phyloP scores from a whole-genome alignment of 2,888 invertebrate genomes.

The Rhogogaster chlorosoma region DNA sequence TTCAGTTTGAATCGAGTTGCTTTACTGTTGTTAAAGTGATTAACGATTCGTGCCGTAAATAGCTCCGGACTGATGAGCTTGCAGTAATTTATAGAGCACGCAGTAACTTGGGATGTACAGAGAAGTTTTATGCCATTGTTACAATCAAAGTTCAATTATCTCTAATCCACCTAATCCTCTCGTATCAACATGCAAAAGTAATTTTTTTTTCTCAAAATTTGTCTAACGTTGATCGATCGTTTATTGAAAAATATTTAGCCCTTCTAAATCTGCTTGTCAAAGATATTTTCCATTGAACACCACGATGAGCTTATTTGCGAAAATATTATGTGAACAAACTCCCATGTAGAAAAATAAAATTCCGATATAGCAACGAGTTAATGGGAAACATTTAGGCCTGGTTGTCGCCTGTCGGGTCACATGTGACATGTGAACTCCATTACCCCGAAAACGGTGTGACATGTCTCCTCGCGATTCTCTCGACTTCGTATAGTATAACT shows the following conservation, averaged over 20 bases:
- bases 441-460: constrained; percentile 40
- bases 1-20: constrained; percentile 3
- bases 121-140: background rate
- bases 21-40: background rate
- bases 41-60: background rate
- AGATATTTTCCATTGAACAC: background rate
- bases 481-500: constrained; percentile 8
- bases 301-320: background rate
- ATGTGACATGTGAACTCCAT: constrained; percentile 53
- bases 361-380: background rate
- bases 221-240: too few species aligned
- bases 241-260: too few species aligned
- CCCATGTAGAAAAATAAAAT: constrained; percentile 14
- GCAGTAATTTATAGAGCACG: background rate
- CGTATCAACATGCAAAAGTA: background rate
- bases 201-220: background rate
- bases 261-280: too few species aligned
- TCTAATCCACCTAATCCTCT: background rate
- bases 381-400: constrained; percentile 50
- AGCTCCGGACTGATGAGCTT: background rate
- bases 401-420: constrained; percentile 25
- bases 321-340: background rate
- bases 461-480: constrained; percentile 25
- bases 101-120: background rate
- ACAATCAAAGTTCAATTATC: background rate